phyloP scores from a whole-genome alignment of 2,888 invertebrate species.

The Pachliopta kotzebuea region DNA sequence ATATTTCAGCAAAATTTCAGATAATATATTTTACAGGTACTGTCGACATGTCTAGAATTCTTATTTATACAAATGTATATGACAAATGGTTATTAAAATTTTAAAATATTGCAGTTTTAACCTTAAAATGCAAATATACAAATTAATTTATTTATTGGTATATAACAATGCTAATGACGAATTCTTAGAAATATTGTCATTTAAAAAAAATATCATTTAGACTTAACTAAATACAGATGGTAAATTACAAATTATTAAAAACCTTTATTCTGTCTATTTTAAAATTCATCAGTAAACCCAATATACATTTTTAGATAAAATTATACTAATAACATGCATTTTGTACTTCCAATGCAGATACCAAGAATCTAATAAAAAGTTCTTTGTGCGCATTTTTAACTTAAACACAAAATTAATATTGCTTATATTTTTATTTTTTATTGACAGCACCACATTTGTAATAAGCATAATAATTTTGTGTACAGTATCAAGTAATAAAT shows the following conservation, averaged over 20 bases:
- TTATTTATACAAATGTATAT: conserved; percentile 5
- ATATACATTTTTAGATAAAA: conserved; percentile 9
- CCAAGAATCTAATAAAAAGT: background rate
- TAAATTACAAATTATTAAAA: conserved; percentile 2
- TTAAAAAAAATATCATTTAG: conserved; percentile 12
- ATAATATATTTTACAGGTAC: conserved; percentile 17
- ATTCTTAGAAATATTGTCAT: conserved; percentile 17
- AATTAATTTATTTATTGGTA: conserved; percentile 3
- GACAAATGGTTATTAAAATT: conserved; percentile 1
- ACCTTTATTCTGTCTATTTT: background rate
- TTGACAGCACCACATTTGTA: too few species aligned
- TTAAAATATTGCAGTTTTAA: conserved; percentile 17
- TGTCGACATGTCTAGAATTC: conserved; percentile 14
- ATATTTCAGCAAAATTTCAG: conserved; percentile 1
- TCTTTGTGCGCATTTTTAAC: background rate
- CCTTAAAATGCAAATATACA: conserved; percentile 8
- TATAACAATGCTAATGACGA: background rate
- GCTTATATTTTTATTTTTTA: too few species aligned
- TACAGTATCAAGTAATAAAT: too few species aligned
- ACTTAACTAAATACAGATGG: conserved; percentile 11
- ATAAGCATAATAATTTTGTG: too few species aligned
- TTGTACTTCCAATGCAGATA: conserved; percentile 16
- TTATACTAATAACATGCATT: conserved; percentile 17
- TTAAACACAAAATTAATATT: background rate
- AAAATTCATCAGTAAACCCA: background rate